Evolutionary conservation across 2,888 invertebrate species (phyloP), one percentile per base, ranked within the genome.

Genomic region (Cartodere bifasciata): DNA sequence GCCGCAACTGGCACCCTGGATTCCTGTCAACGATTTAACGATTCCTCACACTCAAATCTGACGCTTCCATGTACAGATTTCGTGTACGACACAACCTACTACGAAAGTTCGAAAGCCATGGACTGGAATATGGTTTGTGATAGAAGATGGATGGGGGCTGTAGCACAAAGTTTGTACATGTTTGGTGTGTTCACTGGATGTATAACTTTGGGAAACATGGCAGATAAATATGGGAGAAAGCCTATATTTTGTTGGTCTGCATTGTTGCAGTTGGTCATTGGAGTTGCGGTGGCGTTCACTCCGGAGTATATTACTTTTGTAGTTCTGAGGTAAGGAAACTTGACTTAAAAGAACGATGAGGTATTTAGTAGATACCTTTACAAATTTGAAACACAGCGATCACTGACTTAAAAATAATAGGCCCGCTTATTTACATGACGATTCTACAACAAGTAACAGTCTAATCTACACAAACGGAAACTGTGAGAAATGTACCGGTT

Each of bases 101-200:
- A 80, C 41, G 57, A 71, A 34, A 72, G 77, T 1, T 81, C 85
- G 0, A 68, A 79, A 28, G 73, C 74, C 5, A 83, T 84, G 10
- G 84, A 88, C 55, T 87, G 86, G 86, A 62, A 77, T 50, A 71
- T 86, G 29, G 81, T 87, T 2, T 88, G 88, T 50, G 71, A 76
- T 39, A 63, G 67, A 36, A 65, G 83, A 40, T 87, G 85, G 85
- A 77, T 77, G 73, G 80, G 82, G 2, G 78, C 86, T 2, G 54
- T 83, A 12, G 78, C 83, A 0, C 86, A 87, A 52, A 75, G 80
- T 3, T 52, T 67, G 24, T 82, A 77, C 52, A 87, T 88, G 87
- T 65, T 85, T 48, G 87, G 87, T 4, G 84, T 84, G 3, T 76
- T 87, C 41, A 63, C 72, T 1, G 87, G 86, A 1, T 84, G 86